Conservation (phyloP, 2,113 vertebrate genomes). For the Erythrolamprus reginae region DNA sequence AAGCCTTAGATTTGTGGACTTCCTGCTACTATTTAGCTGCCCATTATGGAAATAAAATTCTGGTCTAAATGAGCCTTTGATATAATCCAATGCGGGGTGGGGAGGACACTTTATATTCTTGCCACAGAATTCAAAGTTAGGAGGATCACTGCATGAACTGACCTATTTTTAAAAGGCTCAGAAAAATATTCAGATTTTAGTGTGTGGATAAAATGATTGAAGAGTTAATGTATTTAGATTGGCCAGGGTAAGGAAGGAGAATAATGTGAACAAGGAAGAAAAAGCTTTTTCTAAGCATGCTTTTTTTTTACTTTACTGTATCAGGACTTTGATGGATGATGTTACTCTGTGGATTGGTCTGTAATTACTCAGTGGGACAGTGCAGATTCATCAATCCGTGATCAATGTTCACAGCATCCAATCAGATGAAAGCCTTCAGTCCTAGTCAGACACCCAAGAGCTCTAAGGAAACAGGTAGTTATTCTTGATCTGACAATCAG, state of each 20-base stretch:
- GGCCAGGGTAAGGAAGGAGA: background rate
- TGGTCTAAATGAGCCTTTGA: background rate
- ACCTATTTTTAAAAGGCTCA: background rate
- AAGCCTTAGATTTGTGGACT: background rate
- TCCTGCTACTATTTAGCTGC: background rate
- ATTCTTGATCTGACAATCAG: background rate
- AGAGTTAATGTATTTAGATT: background rate
- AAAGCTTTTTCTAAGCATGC: background rate
- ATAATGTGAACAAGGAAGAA: background rate
- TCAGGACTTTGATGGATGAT: conserved; percentile 26
- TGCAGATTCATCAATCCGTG: conserved; percentile 25
- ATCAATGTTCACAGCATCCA: conserved; percentile 32
- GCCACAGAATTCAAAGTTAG: background rate
- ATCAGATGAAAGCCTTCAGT: conserved; percentile 4
- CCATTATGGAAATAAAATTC: background rate
- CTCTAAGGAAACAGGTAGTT: background rate
- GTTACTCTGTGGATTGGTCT: conserved; percentile 24
- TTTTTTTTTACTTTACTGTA: background rate
- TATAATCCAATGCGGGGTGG: background rate
- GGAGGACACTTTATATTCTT: background rate
- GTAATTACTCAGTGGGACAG: conserved; percentile 38
- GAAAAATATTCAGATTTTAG: background rate
- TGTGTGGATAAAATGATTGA: background rate
- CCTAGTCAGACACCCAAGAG: background rate
- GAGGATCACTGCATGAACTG: background rate